phyloP scores from a whole-genome alignment of 2,113 vertebrate species.

The Lanius collurio region DNA sequence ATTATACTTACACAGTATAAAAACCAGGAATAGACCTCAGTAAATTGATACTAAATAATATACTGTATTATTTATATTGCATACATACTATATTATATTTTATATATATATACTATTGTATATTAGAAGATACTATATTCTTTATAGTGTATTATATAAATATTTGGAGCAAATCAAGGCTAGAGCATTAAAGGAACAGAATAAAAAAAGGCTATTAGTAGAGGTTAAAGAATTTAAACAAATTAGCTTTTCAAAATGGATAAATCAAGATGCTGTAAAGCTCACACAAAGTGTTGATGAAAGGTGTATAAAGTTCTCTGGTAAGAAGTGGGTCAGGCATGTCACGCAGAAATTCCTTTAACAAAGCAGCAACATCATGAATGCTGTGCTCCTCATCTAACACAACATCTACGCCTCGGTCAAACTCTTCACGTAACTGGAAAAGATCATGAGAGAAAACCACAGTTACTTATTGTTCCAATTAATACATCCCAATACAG shows the following conservation, averaged over 20 bases:
- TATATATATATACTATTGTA: too few species aligned
- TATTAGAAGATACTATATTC: neutral
- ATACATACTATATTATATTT: neutral
- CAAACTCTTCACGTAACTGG: slow-evolving; percentile 93
- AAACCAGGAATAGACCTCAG: neutral
- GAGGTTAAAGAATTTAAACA: neutral
- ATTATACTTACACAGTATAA: neutral
- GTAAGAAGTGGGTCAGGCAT: slow-evolving; percentile 95
- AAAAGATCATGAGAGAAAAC: slow-evolving; percentile 19
- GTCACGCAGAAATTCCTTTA: slow-evolving; percentile 97
- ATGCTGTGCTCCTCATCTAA: slow-evolving; percentile 92
- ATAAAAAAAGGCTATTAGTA: neutral
- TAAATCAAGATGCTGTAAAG: neutral
- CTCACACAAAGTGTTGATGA: slow-evolving; percentile 93
- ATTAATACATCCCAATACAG: neutral
- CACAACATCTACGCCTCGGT: slow-evolving; percentile 88
- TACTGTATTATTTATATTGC: neutral
- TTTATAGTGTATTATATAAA: neutral
- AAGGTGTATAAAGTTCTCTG: slow-evolving; percentile 93
- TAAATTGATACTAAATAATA: neutral
- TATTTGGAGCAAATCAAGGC: neutral
- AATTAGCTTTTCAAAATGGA: neutral
- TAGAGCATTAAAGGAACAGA: neutral
- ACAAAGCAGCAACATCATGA: slow-evolving; percentile 92
- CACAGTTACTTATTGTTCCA: neutral